Percentiles rank a stretch among this genome's conserved stretches.
Conservation (phyloP, 2,888 invertebrate genomes). For the Pecten maximus region DNA sequence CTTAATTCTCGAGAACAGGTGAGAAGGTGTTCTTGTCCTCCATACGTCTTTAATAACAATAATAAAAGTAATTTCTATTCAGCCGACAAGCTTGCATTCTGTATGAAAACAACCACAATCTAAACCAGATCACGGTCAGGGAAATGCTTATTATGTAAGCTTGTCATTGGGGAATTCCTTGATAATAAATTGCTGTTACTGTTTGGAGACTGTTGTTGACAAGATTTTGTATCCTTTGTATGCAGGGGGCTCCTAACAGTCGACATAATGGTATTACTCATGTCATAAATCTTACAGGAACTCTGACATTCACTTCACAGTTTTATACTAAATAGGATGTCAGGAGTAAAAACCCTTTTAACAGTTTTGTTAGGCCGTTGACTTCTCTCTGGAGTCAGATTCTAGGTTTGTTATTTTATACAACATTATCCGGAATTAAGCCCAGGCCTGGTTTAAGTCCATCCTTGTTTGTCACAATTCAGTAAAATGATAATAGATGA, state of each 20-base stretch:
- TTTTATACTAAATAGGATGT: neutral
- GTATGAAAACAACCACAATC: neutral
- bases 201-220: neutral
- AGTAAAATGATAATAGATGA: no score
- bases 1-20: neutral
- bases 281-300: neutral
- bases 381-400: neutral
- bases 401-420: neutral
- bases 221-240: neutral
- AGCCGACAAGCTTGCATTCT: neutral
- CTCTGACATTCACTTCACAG: neutral
- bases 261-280: neutral
- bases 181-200: neutral
- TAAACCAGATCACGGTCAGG: neutral
- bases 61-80: neutral
- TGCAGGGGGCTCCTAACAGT: neutral
- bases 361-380: neutral
- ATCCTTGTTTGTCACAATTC: no score
- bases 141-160: slow-evolving; percentile 27
- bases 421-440: no score
- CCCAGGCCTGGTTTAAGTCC: no score
- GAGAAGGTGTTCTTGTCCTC: neutral
- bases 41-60: neutral
- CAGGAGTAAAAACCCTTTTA: neutral
- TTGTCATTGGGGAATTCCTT: neutral